A percentile compares a stretch with the other conserved stretches of the same genome.
phyloP scores from a whole-genome alignment of 2,888 invertebrate genomes.

The Hirtodrosophila confusa region DNA sequence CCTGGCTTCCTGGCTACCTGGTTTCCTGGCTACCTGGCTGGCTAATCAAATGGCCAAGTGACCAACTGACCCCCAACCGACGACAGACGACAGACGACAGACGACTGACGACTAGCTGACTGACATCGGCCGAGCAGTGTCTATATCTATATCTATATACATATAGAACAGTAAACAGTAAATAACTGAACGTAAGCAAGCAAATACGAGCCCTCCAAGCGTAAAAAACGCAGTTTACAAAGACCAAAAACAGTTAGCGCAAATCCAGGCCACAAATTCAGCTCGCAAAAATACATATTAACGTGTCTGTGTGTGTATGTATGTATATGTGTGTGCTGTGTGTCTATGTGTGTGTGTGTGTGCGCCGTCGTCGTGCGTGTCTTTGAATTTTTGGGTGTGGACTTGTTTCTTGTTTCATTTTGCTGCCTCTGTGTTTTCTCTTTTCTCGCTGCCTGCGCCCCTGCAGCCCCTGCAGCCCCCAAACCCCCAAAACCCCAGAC shows the following conservation, averaged over 20 bases:
- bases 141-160: too few species aligned
- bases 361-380: conserved; percentile 67
- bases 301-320: conserved; percentile 17
- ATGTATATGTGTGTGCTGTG: conserved; percentile 19
- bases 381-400: conserved; percentile 81
- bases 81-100: conserved; percentile 7
- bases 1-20: conserved; percentile 1
- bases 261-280: conserved; percentile 63
- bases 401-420: conserved; percentile 77
- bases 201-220: conserved; percentile 1
- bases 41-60: conserved; percentile 24
- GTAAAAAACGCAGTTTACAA: conserved; percentile 34
- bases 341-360: conserved; percentile 35
- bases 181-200: conserved; percentile 50
- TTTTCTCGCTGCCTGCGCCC: conserved; percentile 8
- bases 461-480: background rate
- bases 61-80: conserved; percentile 19
- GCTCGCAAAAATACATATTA: conserved; percentile 52
- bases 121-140: conserved; percentile 10
- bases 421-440: conserved; percentile 31
- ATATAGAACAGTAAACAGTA: conserved; percentile 27
- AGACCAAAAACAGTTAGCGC: conserved; percentile 46
- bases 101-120: conserved; percentile 13
- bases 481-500: too few species aligned
- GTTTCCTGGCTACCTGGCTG: background rate